Base-by-base conservation (phyloP, 2,888 invertebrate species). In the Globia sparganii region DNA sequence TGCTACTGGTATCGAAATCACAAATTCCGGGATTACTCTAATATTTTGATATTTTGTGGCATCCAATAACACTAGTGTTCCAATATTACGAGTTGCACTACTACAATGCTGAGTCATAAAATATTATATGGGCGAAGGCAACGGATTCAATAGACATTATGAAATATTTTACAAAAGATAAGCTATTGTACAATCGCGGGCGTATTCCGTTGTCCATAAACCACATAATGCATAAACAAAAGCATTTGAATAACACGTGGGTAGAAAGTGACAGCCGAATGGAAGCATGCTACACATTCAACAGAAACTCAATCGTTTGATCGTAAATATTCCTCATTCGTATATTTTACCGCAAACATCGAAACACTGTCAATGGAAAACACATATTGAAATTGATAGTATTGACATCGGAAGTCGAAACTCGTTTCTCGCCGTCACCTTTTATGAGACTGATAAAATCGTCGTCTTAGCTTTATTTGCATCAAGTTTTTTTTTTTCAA, bases 161-260 rank as follows among this genome's bases (percentile, higher is more conserved):
- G 79, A 87, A 88, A 88, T 85, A 87, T 86, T 88, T 83, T 85
- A 83, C 80, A 81, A 78, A 81, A 78, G 77, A 80, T 70, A 84
- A 77, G 74, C 77, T 81, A 72, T 78, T 84, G 86, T 87, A 80
- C 83, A 90, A 90, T 89, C 84, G 86, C 89, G 78, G 91, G 91
- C 91, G 91, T 91, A 90, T 90, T 90, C 84, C 85, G 90, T 88
- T 90, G 88, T 88, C 91, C 92, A 93, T 94, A 94, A 93, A 94
- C 91, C 91, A 94, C 91, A 83, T 89, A 87, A 88, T 90, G 90
- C 91, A 94, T 93, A 93, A 92, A 94, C 94, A 94, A 95, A 92
- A 91, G 93, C 92, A 92, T 95, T 94, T 94, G 94, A 93, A 94
- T 93, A 89, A 90, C 90, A 93, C 93, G 95, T 95, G 95, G 95